Evolutionary conservation across 2,113 vertebrate genomes (phyloP).

Genomic region (Brachypodius melanocephalos): DNA sequence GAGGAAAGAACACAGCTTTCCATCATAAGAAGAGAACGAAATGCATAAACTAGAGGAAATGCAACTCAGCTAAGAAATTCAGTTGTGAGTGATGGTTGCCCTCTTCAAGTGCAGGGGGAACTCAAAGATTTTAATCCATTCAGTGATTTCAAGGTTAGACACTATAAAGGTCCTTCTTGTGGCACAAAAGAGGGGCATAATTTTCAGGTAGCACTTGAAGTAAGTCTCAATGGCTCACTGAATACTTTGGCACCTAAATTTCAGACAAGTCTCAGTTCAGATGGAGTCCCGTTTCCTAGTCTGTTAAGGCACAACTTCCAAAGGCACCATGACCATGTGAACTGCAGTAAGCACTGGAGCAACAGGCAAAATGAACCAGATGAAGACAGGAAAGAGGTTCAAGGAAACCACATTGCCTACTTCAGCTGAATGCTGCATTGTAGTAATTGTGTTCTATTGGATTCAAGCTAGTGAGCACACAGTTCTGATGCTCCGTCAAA

Average conservation of each 20-base stretch:
- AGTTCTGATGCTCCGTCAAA: neutral
- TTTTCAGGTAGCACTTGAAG: neutral
- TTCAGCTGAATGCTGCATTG: neutral
- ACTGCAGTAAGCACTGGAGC: neutral
- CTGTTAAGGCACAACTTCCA: neutral
- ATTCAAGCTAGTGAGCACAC: neutral
- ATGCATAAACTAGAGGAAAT: neutral
- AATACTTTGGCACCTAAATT: neutral
- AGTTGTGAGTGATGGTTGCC: neutral
- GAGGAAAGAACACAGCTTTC: neutral
- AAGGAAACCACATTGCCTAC: neutral
- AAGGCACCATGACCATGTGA: neutral
- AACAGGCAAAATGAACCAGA: neutral
- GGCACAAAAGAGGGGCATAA: neutral
- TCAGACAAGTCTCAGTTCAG: neutral
- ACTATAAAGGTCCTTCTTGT: neutral
- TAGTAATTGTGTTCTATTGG: neutral
- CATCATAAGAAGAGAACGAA: neutral
- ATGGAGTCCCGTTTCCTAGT: neutral
- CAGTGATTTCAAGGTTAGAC: neutral
- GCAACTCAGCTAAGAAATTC: neutral
- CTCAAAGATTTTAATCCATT: neutral
- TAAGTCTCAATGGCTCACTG: neutral
- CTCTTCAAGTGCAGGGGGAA: neutral
- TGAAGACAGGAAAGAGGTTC: neutral